These are phyloP conservation scores for Coptodon rendalli DNA, from an alignment of 2,113 vertebrate species.

Conservation along the genomic window DNA sequence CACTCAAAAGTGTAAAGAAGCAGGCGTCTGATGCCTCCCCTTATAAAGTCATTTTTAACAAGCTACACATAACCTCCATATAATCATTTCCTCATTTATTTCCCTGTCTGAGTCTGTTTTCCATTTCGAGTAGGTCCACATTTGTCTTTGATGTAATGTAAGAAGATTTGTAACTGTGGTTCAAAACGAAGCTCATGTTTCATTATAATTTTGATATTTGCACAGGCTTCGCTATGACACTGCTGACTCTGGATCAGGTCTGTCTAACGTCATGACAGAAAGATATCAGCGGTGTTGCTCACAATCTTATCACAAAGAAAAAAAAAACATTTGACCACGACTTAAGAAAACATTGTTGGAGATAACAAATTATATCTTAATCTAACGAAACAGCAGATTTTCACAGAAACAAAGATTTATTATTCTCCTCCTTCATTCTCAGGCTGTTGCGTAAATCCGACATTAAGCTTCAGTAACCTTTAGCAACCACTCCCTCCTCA, in stretches of 20 bases:
- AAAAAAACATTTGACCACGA: not conserved
- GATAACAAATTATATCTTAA: not conserved
- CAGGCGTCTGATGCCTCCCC: not conserved
- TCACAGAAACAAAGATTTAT: not conserved
- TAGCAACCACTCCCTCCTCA: not conserved
- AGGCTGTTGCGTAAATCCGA: not conserved
- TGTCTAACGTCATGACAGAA: not conserved
- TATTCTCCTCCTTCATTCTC: not conserved
- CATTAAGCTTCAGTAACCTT: not conserved
- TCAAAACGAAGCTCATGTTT: not conserved
- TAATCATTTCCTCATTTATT: conserved; percentile 32
- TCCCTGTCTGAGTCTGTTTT: not conserved
- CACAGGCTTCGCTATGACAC: not conserved
- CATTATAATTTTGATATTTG: not conserved
- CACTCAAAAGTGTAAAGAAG: not conserved
- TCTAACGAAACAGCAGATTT: not conserved
- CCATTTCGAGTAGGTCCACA: not conserved
- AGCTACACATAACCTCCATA: not conserved
- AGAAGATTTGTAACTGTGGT: not conserved
- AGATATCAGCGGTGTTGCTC: not conserved
- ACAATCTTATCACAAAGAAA: not conserved
- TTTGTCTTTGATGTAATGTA: not conserved
- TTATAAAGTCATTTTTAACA: conserved; percentile 2
- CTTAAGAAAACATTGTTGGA: not conserved
- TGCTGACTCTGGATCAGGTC: not conserved